Percentiles rank a stretch among this genome's conserved stretches.
Conservation (phyloP, 2,888 invertebrate genomes). For the Ophion ventricosus region DNA sequence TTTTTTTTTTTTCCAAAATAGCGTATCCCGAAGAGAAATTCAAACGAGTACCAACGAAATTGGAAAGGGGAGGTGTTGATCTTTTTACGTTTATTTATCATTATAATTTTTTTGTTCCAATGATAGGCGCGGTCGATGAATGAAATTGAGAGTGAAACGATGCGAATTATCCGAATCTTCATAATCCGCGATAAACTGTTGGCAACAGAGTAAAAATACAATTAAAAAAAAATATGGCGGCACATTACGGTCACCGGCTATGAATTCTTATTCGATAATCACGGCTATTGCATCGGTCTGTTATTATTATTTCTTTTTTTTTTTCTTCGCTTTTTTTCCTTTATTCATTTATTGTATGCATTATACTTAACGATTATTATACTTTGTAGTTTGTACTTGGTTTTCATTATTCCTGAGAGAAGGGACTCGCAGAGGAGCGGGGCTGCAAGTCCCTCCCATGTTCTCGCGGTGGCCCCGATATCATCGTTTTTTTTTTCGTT, state of each 20-base stretch:
- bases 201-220: slow-evolving; percentile 25
- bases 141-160: slow-evolving; percentile 51
- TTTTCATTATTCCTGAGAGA: slow-evolving; percentile 82
- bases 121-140: slow-evolving; percentile 47
- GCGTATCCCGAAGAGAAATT: slow-evolving; percentile 34
- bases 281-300: slow-evolving; percentile 79
- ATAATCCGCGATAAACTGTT: slow-evolving; percentile 43
- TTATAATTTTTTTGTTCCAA: slow-evolving; percentile 11
- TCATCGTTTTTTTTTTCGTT: slow-evolving; percentile 54
- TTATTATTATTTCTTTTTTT: slow-evolving; percentile 46
- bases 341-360: slow-evolving; percentile 76
- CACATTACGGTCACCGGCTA: slow-evolving; percentile 51
- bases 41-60: slow-evolving; percentile 36
- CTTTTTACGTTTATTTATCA: slow-evolving; percentile 38
- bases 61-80: slow-evolving; percentile 42
- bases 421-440: slow-evolving; percentile 65
- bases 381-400: slow-evolving; percentile 83
- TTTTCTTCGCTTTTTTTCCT: slow-evolving; percentile 32
- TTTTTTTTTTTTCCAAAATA: slow-evolving; percentile 7
- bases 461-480: slow-evolving; percentile 72
- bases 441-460: slow-evolving; percentile 69
- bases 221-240: slow-evolving; percentile 48
- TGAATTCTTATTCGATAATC: slow-evolving; percentile 63
- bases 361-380: slow-evolving; percentile 82
- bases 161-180: slow-evolving; percentile 26